Evolutionary conservation across 2,888 invertebrate genomes (phyloP), one percentile per base, ranked within the genome.

Genomic region (Eupsilia transversa): DNA sequence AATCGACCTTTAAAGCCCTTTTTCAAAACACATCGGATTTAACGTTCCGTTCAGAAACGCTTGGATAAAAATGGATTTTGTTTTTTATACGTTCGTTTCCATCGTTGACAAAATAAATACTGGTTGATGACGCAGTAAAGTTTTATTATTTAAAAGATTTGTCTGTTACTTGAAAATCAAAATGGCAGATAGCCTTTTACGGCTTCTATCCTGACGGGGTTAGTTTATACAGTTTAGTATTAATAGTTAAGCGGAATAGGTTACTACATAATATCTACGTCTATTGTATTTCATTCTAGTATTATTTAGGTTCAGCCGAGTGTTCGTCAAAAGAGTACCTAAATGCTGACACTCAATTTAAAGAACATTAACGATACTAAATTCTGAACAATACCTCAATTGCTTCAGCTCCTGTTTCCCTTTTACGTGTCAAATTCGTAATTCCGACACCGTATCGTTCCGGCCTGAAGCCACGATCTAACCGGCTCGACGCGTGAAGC

Each of bases 11-110:
- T 60, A 67, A 82, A 80, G 56, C 64, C 52, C 61, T 79, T 80
- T 82, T 72, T 80, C 70, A 61, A 83, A 87, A 82, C 71, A 74
- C 78, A 87, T 87, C 64, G 38, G 61, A 73, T 80, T 86, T 79
- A 73, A 86, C 63, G 54, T 57, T 64, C 65, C 74, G 59, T 65
- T 66, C 63, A n/a, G 57, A 82, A 75, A 74, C 57, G 69, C 59
- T 67, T 7, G 72, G 61, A 86, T 83, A 83, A 86, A 85, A 83
- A 73, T 86, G 77, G 74, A 74, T 86, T 85, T 74, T 33, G 74
- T 80, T 85, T 82, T 81, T 83, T 74, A n/a, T 72, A 46, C 69
- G 67, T 72, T 46, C 41, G 27, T 66, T 82, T 61, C 41, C 63
- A 77, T 74, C 69, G 74, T 49, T 76, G 63, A 43, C 23, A 49